These are phyloP conservation scores for Dicerorhinus sumatrensis DNA, from an alignment of 2,113 vertebrate genomes.

Conservation along the genomic window DNA sequence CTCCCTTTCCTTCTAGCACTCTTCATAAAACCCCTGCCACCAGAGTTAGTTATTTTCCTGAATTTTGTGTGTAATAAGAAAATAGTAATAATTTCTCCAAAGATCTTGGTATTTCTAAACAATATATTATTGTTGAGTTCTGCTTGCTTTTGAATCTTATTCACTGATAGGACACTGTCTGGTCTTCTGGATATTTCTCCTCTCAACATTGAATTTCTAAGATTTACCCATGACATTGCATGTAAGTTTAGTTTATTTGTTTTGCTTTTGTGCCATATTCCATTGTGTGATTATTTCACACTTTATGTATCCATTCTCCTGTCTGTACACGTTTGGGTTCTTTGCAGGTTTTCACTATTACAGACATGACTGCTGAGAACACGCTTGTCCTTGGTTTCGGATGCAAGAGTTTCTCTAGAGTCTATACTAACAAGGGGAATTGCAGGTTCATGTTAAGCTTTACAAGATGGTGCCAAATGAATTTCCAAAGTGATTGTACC, in stretches of 20 bases:
- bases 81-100: not conserved
- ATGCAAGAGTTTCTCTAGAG: not conserved
- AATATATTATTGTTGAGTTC: not conserved
- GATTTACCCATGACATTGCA: fast-evolving
- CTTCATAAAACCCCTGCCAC: not conserved
- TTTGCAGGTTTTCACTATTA: fast-evolving
- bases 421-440: not conserved
- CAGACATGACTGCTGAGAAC: too few relatives aligned
- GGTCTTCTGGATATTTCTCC: not conserved
- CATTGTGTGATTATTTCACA: not conserved
- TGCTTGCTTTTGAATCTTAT: too few relatives aligned
- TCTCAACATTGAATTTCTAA: not conserved
- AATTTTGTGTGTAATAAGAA: not conserved
- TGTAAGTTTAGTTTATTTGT: fast-evolving
- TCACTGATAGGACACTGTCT: not conserved
- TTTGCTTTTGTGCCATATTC: fast-evolving
- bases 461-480: fast-evolving
- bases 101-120: not conserved
- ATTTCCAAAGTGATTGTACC: fast-evolving
- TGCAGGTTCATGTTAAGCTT: not conserved
- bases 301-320: fast-evolving
- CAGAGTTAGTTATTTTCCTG: not conserved
- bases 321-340: fast-evolving
- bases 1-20: too few relatives aligned
- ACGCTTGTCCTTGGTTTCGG: fast-evolving